Conservation (phyloP, 2,888 invertebrate genomes). For the Cenopis cana region DNA sequence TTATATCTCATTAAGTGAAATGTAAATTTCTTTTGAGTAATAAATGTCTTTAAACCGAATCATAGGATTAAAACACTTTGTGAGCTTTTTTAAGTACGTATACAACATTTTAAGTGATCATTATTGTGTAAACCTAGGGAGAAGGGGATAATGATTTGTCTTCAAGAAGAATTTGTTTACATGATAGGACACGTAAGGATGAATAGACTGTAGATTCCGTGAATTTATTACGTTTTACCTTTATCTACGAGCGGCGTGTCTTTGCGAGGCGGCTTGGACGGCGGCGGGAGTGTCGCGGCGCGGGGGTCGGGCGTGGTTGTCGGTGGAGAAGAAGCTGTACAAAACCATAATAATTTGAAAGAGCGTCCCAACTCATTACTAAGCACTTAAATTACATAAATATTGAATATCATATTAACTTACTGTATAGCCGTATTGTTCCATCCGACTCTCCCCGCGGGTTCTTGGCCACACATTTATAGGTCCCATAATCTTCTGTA, state of each 20-base stretch:
- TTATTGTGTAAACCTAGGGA: no score
- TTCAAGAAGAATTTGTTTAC: no score
- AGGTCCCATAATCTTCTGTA: slow-evolving; percentile 93
- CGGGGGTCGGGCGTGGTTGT: slow-evolving; percentile 92
- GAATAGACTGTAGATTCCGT: no score
- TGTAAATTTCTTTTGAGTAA: no score
- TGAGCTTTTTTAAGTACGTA: no score
- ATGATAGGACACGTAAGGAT: no score
- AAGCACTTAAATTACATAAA: background rate
- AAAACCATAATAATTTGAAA: background rate
- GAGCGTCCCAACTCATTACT: background rate
- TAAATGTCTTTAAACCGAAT: no score
- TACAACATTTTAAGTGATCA: no score
- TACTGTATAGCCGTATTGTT: slow-evolving; percentile 94
- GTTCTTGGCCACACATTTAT: slow-evolving; percentile 95
- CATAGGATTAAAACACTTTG: no score
- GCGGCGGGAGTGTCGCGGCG: slow-evolving; percentile 81
- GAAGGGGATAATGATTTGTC: no score
- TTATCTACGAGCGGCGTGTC: slow-evolving; percentile 77
- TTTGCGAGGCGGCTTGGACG: slow-evolving; percentile 75
- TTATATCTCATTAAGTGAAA: no score
- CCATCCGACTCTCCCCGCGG: slow-evolving; percentile 96
- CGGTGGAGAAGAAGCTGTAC: slow-evolving; percentile 90
- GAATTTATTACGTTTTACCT: slow-evolving; percentile 56
- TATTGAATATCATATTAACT: slow-evolving; percentile 70